Percentiles rank a stretch among this genome's conserved stretches.
Evolutionary conservation across 1,140 invertebrate genomes (phyloP).

Genomic region (Chlorops oryzae): DNA sequence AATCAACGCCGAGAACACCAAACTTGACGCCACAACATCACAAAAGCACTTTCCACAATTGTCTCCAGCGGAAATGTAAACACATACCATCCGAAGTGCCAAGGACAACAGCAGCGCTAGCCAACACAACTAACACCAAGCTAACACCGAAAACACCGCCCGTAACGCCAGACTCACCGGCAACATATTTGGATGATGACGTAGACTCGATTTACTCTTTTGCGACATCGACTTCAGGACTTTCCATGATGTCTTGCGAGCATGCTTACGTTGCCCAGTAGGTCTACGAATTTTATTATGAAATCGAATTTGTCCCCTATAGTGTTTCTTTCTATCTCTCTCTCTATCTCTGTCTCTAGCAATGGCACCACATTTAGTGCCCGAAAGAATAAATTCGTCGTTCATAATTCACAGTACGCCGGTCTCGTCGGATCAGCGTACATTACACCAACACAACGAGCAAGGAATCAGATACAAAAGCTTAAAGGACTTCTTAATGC

Average conservation of each 20-base stretch:
- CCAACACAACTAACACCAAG: conserved; percentile 28
- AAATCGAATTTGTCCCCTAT: background rate
- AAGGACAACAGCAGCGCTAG: conserved; percentile 1
- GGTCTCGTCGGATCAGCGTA: conserved; percentile 69
- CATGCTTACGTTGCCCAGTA: conserved; percentile 65
- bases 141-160: conserved; percentile 53
- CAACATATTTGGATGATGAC: conserved; percentile 58
- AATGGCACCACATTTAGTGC: conserved; percentile 72
- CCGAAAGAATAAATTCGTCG: conserved; percentile 66
- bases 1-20: background rate
- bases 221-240: conserved; percentile 62
- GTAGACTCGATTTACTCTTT: conserved; percentile 69
- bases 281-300: no score
- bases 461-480: conserved; percentile 68
- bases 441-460: conserved; percentile 77
- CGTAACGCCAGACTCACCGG: conserved; percentile 54
- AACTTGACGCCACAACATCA: background rate
- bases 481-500: conserved; percentile 64
- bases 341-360: conserved; percentile 36
- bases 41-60: no score
- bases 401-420: conserved; percentile 74
- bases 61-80: background rate
- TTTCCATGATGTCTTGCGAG: conserved; percentile 55
- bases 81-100: conserved; percentile 1
- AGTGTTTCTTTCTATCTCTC: no score